Conservation (phyloP, 2,113 vertebrate genomes). For the Cariama cristata region DNA sequence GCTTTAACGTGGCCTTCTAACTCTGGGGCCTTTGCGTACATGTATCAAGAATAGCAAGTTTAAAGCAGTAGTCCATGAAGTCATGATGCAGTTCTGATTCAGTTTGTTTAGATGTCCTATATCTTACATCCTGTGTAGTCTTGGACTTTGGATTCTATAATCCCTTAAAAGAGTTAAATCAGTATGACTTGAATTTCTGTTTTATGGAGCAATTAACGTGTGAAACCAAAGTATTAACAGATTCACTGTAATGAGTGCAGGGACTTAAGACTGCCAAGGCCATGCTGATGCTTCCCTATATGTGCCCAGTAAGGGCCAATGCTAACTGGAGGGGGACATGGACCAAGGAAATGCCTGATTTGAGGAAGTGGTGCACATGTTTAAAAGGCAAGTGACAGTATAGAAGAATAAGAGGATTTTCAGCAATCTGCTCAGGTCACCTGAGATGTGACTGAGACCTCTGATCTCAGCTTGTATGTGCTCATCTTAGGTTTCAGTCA, state of each 20-base stretch:
- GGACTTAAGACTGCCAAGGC: not conserved
- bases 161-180: not conserved
- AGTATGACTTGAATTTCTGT: not conserved
- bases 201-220: not conserved
- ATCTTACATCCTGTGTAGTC: not conserved
- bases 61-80: not conserved
- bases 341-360: not conserved
- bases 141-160: not conserved
- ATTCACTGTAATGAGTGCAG: not conserved
- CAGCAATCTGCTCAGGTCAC: not conserved
- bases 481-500: not conserved
- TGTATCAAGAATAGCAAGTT: not conserved
- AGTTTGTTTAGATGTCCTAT: not conserved
- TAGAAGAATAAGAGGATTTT: not conserved
- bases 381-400: not conserved
- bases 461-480: not conserved
- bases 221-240: not conserved
- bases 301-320: not conserved
- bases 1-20: not conserved
- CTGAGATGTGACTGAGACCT: not conserved
- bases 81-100: constrained; percentile 18
- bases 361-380: not conserved
- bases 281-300: not conserved
- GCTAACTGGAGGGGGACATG: not conserved
- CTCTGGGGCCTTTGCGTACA: not conserved